Conservation (phyloP, 1,140 invertebrate genomes). For the Diachasma alloeum region DNA sequence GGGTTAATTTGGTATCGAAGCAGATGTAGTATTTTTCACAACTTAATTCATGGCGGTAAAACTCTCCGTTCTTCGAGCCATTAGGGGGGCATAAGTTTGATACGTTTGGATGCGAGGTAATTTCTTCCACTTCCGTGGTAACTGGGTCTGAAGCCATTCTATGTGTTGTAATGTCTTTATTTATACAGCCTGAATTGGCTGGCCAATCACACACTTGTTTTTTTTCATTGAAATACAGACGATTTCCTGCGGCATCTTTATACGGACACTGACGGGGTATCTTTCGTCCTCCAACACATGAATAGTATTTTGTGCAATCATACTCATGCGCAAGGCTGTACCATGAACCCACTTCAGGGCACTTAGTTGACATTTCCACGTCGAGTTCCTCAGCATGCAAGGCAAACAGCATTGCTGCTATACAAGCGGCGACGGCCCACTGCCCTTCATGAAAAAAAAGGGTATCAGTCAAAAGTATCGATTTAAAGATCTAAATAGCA, state of each 20-base stretch:
- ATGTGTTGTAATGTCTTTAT: not conserved
- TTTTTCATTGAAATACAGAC: not conserved
- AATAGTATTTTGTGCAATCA: slow-evolving; percentile 67
- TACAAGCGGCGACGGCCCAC: not conserved
- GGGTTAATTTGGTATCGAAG: slow-evolving; percentile 41
- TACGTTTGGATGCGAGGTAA: not conserved
- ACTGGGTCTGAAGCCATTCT: too few species aligned
- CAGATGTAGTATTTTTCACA: slow-evolving; percentile 57
- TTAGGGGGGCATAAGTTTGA: not conserved
- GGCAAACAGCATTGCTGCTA: not conserved
- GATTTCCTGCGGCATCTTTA: not conserved
- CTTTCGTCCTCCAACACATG: slow-evolving; percentile 54
- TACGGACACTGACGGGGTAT: not conserved
- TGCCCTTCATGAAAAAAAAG: not conserved
- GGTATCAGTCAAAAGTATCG: not conserved
- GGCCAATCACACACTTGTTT: not conserved
- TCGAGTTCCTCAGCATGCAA: not conserved
- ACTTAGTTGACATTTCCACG: not conserved
- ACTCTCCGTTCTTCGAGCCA: not conserved
- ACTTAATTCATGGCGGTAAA: slow-evolving; percentile 24
- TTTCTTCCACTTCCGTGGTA: not conserved
- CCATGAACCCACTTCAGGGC: not conserved
- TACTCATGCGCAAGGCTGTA: not conserved
- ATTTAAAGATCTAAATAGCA: too few species aligned
- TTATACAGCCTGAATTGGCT: not conserved